phyloP scores from a whole-genome alignment of 2,888 invertebrate species.

The Tricholauxania praeusta region DNA sequence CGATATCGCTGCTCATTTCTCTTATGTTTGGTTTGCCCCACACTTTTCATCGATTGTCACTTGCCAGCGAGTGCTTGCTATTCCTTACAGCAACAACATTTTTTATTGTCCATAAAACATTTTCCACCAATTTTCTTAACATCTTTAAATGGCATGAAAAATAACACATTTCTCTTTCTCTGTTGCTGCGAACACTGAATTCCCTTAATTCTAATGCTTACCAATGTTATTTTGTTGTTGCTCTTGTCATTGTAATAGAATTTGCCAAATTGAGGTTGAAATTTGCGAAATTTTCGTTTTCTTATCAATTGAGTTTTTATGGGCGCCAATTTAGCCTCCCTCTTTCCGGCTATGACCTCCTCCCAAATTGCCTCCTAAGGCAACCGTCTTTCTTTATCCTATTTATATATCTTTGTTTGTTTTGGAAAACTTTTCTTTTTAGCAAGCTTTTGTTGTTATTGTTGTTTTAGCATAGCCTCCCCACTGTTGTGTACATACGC shows the following conservation, averaged over 20 bases:
- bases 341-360: conserved; percentile 9
- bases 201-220: neutral
- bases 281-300: conserved; percentile 47
- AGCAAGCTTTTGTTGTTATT: conserved; percentile 20
- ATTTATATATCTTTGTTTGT: conserved; percentile 21
- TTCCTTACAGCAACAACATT: conserved; percentile 36
- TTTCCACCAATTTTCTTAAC: conserved; percentile 56
- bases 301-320: conserved; percentile 48
- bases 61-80: conserved; percentile 7
- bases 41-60: conserved; percentile 26
- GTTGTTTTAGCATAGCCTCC: conserved; percentile 49
- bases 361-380: too few relatives aligned
- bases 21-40: conserved; percentile 46
- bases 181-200: too few relatives aligned
- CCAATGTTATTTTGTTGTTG: conserved; percentile 31
- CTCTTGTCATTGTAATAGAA: conserved; percentile 64
- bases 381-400: conserved; percentile 40
- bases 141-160: neutral
- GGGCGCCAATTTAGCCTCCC: conserved; percentile 27
- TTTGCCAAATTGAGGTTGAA: conserved; percentile 66
- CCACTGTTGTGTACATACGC: neutral
- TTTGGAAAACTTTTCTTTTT: neutral
- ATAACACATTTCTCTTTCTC: too few relatives aligned
- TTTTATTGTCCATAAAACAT: conserved; percentile 54
- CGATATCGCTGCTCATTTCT: conserved; percentile 64